Evolutionary conservation across 2,888 invertebrate genomes (phyloP), one percentile per base, ranked within the genome.

Genomic region (Oligia strigilis): DNA sequence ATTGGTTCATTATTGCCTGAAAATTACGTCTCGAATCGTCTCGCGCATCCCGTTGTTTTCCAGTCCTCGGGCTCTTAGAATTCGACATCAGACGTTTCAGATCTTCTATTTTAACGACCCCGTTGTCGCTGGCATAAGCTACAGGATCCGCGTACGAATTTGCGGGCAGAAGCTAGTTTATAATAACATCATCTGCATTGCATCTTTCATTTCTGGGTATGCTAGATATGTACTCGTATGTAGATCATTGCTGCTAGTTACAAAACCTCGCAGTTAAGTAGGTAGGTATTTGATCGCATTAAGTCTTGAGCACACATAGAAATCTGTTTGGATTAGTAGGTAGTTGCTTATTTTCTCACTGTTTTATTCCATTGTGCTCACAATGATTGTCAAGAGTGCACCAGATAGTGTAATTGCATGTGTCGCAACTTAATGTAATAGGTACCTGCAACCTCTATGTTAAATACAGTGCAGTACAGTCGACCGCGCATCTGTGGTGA

Each of bases 381-480:
- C 85, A 86, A 80, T 78, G 77, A 82, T 80, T 87, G 88, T 83
- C 88, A 88, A 82, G 88, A 88, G 84, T 81, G 88, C 84, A 84
- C 88, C 74, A 88, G 83, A 85, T 88, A 79, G 80, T 62, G 66
- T 78, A 85, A 88, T 88, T 83, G 75, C 66, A 75, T 49, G 75
- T 83, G 81, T 58, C 79, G 88, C 71, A 82, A 88, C 55, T 49
- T 79, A 77, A 64, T 72, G 73, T 72, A 81, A 83, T 67, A 29
- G 29, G 29, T 29, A 64, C 43, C 19, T 78, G 78, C 72, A 77
- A 78, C 69, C 75, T 80, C 65, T 67, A 64, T 67, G 66, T 74
- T 43, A 43, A 62, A 69, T 65, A 72, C 46, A 67, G 58, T 55
- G 8, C 23, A 23, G 40, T 17, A 72, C n/a, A 72, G 58, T n/a